Evolutionary conservation across 2,113 vertebrate species (phyloP), one percentile per base, ranked within the genome.

Genomic region (Dasyornis broadbenti): DNA sequence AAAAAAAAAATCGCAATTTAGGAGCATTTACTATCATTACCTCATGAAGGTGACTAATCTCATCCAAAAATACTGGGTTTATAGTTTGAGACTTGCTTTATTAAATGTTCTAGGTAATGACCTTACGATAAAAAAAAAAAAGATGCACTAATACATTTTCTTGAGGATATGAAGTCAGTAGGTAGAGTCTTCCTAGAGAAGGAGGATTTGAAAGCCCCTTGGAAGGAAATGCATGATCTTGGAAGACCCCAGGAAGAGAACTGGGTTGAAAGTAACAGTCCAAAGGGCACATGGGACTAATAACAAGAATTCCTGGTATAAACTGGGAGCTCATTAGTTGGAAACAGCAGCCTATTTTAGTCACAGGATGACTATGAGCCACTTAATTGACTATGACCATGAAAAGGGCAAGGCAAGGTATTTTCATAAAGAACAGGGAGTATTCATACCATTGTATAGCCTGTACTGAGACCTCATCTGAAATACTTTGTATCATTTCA

Each of bases 341-440:
- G 54, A 88, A 95, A 83, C 15, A 93, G 76, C 79, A 90, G 82
- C 37, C 76, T 92, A n/a, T 95, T 93, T 92, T 63, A 92, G 71
- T 37, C 57, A 87, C 15, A 71, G 78, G 61, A 87, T 73, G 68
- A 88, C 35, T 90, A 72, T 65, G 79, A 82, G 82, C 66, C 45
- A 66, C 50, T 91, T 88, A 88, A 95, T 86, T 83, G 71, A 92
- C 80, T 92, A n/a, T 54, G 88, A 94, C 79, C 90, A 93, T 39
- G 59, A 93, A 88, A 95, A 82, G 54, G 79, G 82, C 73, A 96
- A 91, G 66, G 66, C 31, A 93, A 88, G 54, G 37, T 65, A 90
- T 76, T 94, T 87, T 65, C 4, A 6, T 69, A 65, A 72, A 88
- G 65, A 85, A 81, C 40, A 30, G 10, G 50, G 78, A 90, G 63